Evolutionary conservation across 2,888 invertebrate species (phyloP), one percentile per base, ranked within the genome.

Genomic region (Neoaliturus tenellus): DNA sequence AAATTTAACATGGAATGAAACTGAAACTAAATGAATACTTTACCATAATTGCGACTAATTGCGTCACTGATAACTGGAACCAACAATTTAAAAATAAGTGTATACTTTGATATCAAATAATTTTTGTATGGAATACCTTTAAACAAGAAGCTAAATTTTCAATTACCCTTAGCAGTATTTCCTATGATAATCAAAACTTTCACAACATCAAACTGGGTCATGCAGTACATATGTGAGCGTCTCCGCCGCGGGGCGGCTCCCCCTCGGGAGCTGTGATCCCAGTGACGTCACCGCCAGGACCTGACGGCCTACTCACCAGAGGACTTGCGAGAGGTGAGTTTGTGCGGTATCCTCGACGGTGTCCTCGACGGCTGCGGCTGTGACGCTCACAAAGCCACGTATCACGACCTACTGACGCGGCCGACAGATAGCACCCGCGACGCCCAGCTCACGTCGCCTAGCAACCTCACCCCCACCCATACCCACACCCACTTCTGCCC

Each of bases 321-420:
- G 1, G 62, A 17, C 10, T 14, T 14, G 10, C 14, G 3, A 17
- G 28, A 28, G 28, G 51, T 51, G 23, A 12, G 39, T 51, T 10
- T 62, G 28, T 5, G 28, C 3, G 1, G 5, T 28, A 31, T 31
- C 28, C 28, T 62, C 28, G 62, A 23, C 23, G 20, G 55, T 8
- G 62, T 14, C 62, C 8, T 0, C 31, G 62, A 31, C 3, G 28
- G 62, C 14, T 5, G 23, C 1, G 12, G 55, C 20, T 4, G 55
- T 55, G 20, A 51, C 62, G 62, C 62, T 62, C 62, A 62, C 62
- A 28, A 14, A 55, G 5, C 14, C 62, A 62, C 62, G 31, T 62
- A 55, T 20, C 62, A 28, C 62, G 62, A 62, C 62, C 55, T 62
- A 62, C 62, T 62, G 62, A 17, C 62, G 25, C 62, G 25, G 28